Conservation (phyloP, 2,888 invertebrate species). For the Heliconius erato region DNA sequence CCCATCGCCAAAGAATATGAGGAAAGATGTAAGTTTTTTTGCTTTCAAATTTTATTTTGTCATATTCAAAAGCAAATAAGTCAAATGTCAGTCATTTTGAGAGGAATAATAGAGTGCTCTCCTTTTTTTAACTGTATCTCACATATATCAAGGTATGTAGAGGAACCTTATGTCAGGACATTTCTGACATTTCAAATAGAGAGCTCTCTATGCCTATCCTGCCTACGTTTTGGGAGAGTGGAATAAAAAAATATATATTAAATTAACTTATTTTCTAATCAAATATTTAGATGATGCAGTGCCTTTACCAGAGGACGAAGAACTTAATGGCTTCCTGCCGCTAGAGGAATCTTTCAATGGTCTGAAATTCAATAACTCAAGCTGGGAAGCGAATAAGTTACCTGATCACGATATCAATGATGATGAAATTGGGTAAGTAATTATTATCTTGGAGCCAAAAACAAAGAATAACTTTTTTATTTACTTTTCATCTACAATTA, state of each 20-base stretch:
- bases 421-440: constrained; percentile 52
- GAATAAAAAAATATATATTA: neutral
- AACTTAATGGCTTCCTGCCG: constrained; percentile 92
- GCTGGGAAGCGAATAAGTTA: constrained; percentile 74
- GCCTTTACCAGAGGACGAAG: constrained; percentile 92
- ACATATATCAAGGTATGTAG: neutral
- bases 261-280: neutral
- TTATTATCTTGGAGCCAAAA: neutral
- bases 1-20: constrained; percentile 76
- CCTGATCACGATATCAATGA: constrained; percentile 60
- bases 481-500: too few relatives aligned
- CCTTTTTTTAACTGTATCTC: neutral
- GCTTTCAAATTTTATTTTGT: neutral
- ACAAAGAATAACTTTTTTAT: too few relatives aligned
- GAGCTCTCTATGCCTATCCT: too few relatives aligned
- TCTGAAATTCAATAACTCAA: constrained; percentile 78
- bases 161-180: too few relatives aligned
- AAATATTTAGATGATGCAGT: constrained; percentile 84
- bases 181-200: too few relatives aligned
- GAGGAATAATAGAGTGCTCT: too few relatives aligned
- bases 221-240: too few relatives aligned
- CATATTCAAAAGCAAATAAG: too few relatives aligned
- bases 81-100: too few relatives aligned
- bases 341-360: constrained; percentile 86
- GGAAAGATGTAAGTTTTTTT: constrained; percentile 73